Evolutionary conservation across 2,888 invertebrate species (phyloP).

Genomic region (Ormyrus pomaceus): DNA sequence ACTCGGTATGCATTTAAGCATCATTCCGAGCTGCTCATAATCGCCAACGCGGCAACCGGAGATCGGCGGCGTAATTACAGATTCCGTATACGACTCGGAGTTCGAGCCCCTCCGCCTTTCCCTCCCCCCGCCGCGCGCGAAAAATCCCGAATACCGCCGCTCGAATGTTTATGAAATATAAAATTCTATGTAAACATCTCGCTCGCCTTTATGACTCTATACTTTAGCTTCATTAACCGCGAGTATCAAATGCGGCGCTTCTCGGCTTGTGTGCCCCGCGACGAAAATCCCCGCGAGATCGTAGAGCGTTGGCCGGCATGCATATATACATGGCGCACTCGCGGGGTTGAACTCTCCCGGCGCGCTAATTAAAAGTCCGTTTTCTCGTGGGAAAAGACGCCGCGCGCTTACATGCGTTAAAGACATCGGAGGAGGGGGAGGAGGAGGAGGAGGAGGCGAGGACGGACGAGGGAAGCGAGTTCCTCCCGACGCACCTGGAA

Average conservation of each 20-base stretch:
- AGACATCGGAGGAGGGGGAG: slow-evolving; percentile 40
- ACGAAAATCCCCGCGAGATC: neutral
- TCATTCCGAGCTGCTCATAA: too few relatives aligned
- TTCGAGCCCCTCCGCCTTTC: too few relatives aligned
- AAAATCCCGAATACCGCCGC: neutral
- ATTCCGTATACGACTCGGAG: too few relatives aligned
- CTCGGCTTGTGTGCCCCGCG: too few relatives aligned
- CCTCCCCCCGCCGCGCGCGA: neutral
- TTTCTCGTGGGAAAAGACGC: slow-evolving; percentile 55
- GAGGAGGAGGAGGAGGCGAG: too few relatives aligned
- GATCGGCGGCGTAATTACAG: neutral
- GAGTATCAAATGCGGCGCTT: too few relatives aligned
- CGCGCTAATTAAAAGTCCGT: slow-evolving; percentile 55
- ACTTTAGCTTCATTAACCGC: too few relatives aligned
- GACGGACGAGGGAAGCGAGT: slow-evolving; percentile 41
- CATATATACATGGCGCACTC: neutral
- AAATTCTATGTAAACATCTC: too few relatives aligned
- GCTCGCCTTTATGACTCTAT: too few relatives aligned
- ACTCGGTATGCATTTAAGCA: neutral
- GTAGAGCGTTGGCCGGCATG: neutral
- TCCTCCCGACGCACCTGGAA: too few relatives aligned
- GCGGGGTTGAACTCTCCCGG: slow-evolving; percentile 16
- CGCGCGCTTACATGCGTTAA: slow-evolving; percentile 4
- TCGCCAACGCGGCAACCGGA: neutral
- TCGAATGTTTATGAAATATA: neutral